Percentiles rank a stretch among this genome's conserved stretches.
phyloP scores from a whole-genome alignment of 1,140 invertebrate genomes.

The Sminthurinus signatus region DNA sequence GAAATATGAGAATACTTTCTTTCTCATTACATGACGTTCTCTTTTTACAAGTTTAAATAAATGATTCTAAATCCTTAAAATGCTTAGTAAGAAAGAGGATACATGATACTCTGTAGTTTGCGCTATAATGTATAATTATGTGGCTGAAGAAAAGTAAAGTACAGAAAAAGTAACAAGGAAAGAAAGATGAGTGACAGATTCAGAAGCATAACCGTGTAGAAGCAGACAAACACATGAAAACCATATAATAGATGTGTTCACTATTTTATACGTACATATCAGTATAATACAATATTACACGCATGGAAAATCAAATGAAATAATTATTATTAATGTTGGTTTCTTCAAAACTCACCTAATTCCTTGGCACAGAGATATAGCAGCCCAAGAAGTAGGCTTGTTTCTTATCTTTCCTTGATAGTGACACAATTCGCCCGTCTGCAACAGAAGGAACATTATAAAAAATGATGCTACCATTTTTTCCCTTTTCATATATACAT shows the following conservation, averaged over 20 bases:
- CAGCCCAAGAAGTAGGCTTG: slow-evolving; percentile 66
- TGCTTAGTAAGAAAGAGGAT: too few species aligned
- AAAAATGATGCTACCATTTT: too few species aligned
- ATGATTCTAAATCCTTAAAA: too few species aligned
- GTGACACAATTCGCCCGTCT: slow-evolving; percentile 71
- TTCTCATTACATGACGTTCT: too few species aligned
- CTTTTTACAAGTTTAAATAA: too few species aligned
- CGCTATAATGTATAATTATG: not conserved
- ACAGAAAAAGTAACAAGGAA: too few species aligned
- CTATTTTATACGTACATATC: not conserved
- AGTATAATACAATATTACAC: not conserved
- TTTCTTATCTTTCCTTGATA: slow-evolving; percentile 73
- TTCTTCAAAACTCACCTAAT: slow-evolving; percentile 50
- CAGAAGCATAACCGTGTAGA: too few species aligned
- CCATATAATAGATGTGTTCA: not conserved
- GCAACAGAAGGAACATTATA: too few species aligned
- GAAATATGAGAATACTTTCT: too few species aligned
- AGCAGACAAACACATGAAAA: not conserved
- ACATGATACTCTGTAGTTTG: too few species aligned
- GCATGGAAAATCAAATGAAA: not conserved
- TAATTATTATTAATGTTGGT: not conserved
- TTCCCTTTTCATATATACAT: too few species aligned
- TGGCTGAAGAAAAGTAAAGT: not conserved
- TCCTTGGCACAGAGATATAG: slow-evolving; percentile 75
- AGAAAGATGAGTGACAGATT: too few species aligned